Conservation (phyloP, 2,113 vertebrate genomes). For the Psophia crepitans region DNA sequence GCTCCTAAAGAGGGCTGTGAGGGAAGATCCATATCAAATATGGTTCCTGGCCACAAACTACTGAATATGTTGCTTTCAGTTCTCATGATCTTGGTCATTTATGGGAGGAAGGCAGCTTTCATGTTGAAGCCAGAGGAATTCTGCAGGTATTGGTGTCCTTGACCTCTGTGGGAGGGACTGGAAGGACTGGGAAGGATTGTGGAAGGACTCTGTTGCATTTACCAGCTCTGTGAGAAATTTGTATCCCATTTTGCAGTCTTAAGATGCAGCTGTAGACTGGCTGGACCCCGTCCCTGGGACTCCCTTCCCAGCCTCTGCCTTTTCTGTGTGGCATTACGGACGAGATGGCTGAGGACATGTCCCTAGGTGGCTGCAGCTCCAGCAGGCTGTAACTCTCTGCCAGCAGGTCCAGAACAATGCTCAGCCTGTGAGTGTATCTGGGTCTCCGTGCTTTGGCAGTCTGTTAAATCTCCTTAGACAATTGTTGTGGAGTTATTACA, state of each 20-base stretch:
- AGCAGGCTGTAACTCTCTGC: background rate
- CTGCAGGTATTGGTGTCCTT: background rate
- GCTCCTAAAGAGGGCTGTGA: background rate
- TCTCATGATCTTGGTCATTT: background rate
- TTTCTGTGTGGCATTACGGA: background rate
- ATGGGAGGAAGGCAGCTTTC: background rate
- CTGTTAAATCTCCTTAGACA: background rate
- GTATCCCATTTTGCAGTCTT: background rate
- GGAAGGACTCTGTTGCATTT: background rate
- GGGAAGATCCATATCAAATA: background rate
- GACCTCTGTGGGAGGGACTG: background rate
- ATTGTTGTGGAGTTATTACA: background rate
- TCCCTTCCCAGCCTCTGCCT: background rate
- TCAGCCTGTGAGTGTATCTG: background rate
- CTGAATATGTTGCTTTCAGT: background rate
- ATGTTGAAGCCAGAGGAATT: background rate
- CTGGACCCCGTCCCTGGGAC: background rate
- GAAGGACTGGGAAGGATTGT: background rate
- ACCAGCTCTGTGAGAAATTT: background rate
- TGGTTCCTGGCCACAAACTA: background rate
- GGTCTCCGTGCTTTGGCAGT: background rate
- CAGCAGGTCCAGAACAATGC: background rate
- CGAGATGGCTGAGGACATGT: background rate
- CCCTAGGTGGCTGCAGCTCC: background rate
- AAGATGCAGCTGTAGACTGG: background rate